Evolutionary conservation across 1,140 invertebrate species (phyloP), one percentile per base, ranked within the genome.

Genomic region (Thrips palmi): DNA sequence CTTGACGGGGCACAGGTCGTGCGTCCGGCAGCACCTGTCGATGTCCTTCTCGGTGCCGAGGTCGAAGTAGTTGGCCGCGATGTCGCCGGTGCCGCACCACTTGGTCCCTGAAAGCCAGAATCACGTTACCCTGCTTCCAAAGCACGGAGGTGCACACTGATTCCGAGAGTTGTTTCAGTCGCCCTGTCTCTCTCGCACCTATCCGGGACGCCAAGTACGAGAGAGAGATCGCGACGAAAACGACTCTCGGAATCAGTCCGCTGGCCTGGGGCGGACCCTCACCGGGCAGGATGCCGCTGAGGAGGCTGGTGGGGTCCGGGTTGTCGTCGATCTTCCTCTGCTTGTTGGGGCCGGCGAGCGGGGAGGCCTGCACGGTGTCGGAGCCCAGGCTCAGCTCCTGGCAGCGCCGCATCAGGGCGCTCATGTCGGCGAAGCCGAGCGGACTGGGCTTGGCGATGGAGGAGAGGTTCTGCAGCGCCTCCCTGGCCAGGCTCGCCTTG

Each of bases 11-110:
- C 79, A 65, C 22, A 87, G 64, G 59, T 89, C 84, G 53, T 91
- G 85, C 2, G 70, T 71, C 31, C 85, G 63, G 53, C 85, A 89
- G 55, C 85, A 89, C 42, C 71, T 70, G 56, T 88, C 85, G 37
- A 86, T 67, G 14, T 63, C 58, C 23, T 63, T 58, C 47, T 79
- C 70, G 0, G 62, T 55, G 17, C 84, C 84, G 31, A 88, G 60
- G 54, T 88, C 81, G 53, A 76, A 77, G 56, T 86, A 87, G 47
- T 69, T 68, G n/a, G 65, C 59, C 1, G 84, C 83, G 38, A 86
- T 71, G 51, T 87, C 82, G 1, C 82, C 82, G 0, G 76, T 73
- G 2, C 84, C 84, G 50, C 84, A 88, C 84, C 83, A 87, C 57
- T 86, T 86, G 28, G 82, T 87, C 28, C 82, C 82, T 87, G 47